Base-by-base conservation (phyloP, 1,140 invertebrate species). In the Bombyx mandarina region DNA sequence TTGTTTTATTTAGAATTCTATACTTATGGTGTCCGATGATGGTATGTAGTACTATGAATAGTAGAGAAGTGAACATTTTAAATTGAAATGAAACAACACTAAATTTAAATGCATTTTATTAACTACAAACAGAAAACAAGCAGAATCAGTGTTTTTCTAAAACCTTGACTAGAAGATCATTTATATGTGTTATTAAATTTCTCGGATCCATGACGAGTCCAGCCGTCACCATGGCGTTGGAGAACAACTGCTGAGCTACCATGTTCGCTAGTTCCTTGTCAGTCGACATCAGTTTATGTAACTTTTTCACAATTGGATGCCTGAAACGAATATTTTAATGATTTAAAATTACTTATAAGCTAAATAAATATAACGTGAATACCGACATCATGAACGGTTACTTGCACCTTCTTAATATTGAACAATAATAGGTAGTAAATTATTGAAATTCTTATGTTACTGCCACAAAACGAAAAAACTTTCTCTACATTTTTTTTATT, bases 141-240 rank as follows among this genome's bases (percentile, higher is more conserved):
- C 4, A 35, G 26, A 51, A 51, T 51, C 89, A 95, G 86, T 93
- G 90, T 86, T 95, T 95, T 67, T 97, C 94, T 60, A 99, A 89
- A 9, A 95, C 94, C 85, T 94, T 91, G 1, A 92, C 91, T 46
- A 99, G 82, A 26, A 99, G 88, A 69, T 95, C 92, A 85, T 98
- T 99, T 85, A 99, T 93, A 45, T 94, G 92, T 8, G 91, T 91
- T 7, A 99, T 88, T 54, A 98, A 88, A 62, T 92, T 91, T 62
- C 96, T 90, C 0, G 98, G 94, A 89, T 99, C 97, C 77, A 98
- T 95, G 1, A 98, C 91, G n/a, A 99, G 88, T 8, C 98, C 98
- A 50, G 98, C 97, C 22, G 93, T 93, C 6, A 99, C 94, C 96
- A 99, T 97, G 1, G 97, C 96, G 88, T 98, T 98, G 49, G 93